Base-by-base conservation (phyloP, 2,888 invertebrate species). In the Tenthredo amoena region DNA sequence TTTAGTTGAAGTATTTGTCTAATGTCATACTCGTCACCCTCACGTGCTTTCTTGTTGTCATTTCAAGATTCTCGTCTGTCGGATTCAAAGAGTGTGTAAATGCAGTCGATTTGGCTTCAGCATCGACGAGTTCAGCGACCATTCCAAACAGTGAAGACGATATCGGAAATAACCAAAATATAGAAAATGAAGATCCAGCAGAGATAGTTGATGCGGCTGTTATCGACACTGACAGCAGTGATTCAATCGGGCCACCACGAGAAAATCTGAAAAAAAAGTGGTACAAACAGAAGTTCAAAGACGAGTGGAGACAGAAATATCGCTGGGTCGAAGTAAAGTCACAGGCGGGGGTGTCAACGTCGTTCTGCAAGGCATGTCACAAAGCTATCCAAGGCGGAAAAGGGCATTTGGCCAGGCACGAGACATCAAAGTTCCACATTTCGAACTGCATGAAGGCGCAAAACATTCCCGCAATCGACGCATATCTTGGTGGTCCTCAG, bases 271-370 rank as follows among this genome's bases (percentile, higher is more conserved):
- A 85, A 82, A 84, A 84, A 65, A 82, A 85, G 62, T 82, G 62
- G 21, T 86, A 86, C 79, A 6, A 15, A 9, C 86, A 84, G 58
- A 77, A 79, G 83, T 86, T 84, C 15, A 84, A 84, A 34, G 55
- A 71, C 9, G 84, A 86, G 10, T 84, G 86, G 84, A 86, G 43
- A 68, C 1, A 65, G 9, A 68, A 81, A 18, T 85, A 81, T 47
- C 31, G 10, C 2, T 85, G 85, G 85, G 68, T 79, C 9, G 84
- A 86, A 85, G 76, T 50, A 65, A 34, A 12, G 82, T n/a, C 74
- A 34, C 85, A 82, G 55, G 31, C 55, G 74, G 55, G 62, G 47
- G 31, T 7, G n/a, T 74, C 55, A 74, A 71, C 71, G 12, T 37
- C 71, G 4, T 85, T 85, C 43, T 85, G 74, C 82, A 81, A 85